Evolutionary conservation across 2,113 vertebrate species (phyloP).

Genomic region (Salvator merianae): DNA sequence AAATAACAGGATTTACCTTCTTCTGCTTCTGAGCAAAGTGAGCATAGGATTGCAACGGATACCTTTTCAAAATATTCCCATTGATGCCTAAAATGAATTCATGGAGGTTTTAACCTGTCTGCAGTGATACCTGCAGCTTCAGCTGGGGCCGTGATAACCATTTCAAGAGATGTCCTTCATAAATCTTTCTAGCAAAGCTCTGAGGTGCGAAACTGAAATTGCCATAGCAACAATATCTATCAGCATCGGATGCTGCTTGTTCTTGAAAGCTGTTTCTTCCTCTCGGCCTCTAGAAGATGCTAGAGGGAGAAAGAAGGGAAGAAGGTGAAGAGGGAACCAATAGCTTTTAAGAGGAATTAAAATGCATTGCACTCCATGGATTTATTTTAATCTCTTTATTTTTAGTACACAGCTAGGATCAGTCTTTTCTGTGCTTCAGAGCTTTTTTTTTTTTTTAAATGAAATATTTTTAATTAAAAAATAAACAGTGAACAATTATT

Average conservation of each 20-base stretch:
- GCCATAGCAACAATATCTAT: neutral
- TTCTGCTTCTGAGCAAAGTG: neutral
- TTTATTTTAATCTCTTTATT: conserved; percentile 51
- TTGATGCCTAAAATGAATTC: neutral
- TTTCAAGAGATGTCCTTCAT: neutral
- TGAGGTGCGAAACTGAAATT: neutral
- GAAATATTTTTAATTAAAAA: too few species aligned
- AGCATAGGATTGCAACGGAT: too few species aligned
- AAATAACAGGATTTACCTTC: too few species aligned
- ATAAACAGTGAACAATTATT: too few species aligned
- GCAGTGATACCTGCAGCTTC: neutral
- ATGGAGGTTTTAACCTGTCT: neutral
- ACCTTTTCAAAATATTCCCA: neutral
- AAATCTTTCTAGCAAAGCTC: neutral
- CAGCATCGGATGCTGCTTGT: accelerated
- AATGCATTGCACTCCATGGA: neutral
- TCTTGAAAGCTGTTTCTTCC: neutral
- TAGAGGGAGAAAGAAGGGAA: neutral
- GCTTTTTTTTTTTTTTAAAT: too few species aligned
- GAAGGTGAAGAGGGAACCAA: neutral
- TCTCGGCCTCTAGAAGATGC: neutral
- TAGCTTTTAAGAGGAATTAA: accelerated
- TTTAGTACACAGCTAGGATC: neutral
- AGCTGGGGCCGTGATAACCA: neutral
- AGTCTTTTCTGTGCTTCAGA: neutral